Conservation (phyloP, 1,140 invertebrate genomes). For the Ooceraea biroi region DNA sequence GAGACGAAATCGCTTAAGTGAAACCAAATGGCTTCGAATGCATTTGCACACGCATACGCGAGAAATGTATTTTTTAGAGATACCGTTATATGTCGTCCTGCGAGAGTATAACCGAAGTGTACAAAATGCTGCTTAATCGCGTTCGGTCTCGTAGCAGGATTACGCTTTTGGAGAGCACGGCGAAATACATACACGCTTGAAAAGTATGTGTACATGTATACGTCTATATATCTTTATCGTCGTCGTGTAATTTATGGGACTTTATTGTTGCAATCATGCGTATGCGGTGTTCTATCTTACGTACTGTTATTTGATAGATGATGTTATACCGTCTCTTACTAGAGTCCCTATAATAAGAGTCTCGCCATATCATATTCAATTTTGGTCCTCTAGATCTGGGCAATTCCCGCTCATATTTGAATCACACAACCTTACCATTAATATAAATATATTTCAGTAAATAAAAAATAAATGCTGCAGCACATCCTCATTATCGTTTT, state of each 20-base stretch:
- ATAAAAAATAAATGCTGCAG: no score
- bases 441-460: no score
- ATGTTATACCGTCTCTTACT: no score
- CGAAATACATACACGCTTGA: constrained; percentile 20
- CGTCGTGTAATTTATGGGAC: neutral
- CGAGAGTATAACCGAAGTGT: neutral
- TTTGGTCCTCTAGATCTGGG: no score
- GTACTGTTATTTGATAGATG: constrained; percentile 50
- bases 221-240: constrained; percentile 26
- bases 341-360: no score
- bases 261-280: neutral
- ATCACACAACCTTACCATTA: no score
- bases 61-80: constrained; percentile 40
- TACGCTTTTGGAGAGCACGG: constrained; percentile 34
- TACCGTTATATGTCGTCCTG: neutral
- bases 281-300: constrained; percentile 33
- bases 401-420: no score
- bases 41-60: neutral
- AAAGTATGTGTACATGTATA: neutral
- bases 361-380: no score
- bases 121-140: constrained; percentile 26
- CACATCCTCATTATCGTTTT: no score
- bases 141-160: constrained; percentile 15
- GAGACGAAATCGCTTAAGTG: no score
- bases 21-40: constrained; percentile 16